phyloP scores from a whole-genome alignment of 2,888 invertebrate species.

The Drosophila silvestris region DNA sequence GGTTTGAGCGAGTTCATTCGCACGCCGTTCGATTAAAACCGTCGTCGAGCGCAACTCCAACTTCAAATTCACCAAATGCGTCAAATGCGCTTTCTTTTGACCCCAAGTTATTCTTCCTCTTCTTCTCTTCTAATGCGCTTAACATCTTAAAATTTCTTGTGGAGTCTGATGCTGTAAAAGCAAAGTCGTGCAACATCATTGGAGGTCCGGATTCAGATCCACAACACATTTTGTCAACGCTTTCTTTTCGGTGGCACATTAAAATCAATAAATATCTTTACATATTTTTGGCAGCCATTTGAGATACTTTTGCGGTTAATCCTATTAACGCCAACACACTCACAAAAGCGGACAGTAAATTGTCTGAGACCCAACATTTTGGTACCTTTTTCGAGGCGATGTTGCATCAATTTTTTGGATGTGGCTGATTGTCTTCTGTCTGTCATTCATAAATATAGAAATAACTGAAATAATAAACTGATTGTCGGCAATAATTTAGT shows the following conservation, averaged over 20 bases:
- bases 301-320: slow-evolving; percentile 48
- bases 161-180: slow-evolving; percentile 1
- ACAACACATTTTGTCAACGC: slow-evolving; percentile 57
- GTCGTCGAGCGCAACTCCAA: slow-evolving; percentile 16
- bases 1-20: slow-evolving; percentile 34
- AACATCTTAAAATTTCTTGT: slow-evolving; percentile 50
- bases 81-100: slow-evolving; percentile 47
- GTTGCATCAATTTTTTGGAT: neutral
- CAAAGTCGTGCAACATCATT: slow-evolving; percentile 26
- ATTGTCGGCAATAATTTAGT: neutral
- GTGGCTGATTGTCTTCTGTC: neutral
- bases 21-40: neutral
- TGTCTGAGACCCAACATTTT: slow-evolving; percentile 1
- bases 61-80: neutral
- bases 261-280: slow-evolving; percentile 57
- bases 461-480: neutral
- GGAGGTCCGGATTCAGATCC: slow-evolving; percentile 41
- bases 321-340: slow-evolving; percentile 64
- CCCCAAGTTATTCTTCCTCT: slow-evolving; percentile 8
- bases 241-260: slow-evolving; percentile 58
- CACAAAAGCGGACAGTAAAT: neutral
- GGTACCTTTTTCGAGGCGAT: neutral
- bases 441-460: neutral
- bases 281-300: slow-evolving; percentile 63
- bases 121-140: slow-evolving; percentile 63